Evolutionary conservation across 1,140 invertebrate genomes (phyloP), one percentile per base, ranked within the genome.

Genomic region (Pogonomyrmex barbatus): DNA sequence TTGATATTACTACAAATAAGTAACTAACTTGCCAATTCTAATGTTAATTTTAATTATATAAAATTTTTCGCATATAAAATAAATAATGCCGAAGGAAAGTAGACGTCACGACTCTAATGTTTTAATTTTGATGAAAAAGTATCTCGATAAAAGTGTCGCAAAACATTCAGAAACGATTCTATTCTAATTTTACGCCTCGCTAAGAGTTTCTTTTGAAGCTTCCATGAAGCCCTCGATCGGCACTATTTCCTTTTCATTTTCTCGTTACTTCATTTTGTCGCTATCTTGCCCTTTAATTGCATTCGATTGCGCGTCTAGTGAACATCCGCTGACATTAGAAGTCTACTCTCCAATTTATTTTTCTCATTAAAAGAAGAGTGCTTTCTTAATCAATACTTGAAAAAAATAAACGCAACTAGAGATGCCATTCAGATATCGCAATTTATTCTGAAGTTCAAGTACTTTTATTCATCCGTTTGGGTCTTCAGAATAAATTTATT

Each of bases 101-200:
- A 36, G 9, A 56, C 12, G 0, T 36, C 62, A 10, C 10, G n/a
- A 45, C n/a, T 58, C 30, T 50, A 47, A 52, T 89, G 68, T 73
- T 73, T 87, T 65, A 58, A 10, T 52, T 33, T 62, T 73, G 65
- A 83, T 89, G 58, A 86, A 89, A 86, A 89, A 89, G 71, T 47
- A 14, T 45, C 56, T 45, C 56, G 36, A 60, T 73, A 58, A 75
- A 86, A 78, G 42, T 6, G 30, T 70, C 50, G 71, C 45, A 78
- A 47, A 54, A 89, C 65, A 62, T 60, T 65, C 24, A 68, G 77
- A 62, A 87, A 89, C 52, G 47, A 24, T 24, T 88, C 71, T 73
- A 84, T 60, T 56, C 60, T 87, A 87, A 87, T 89, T 84, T 71
- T 78, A 47, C 17, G 73, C 36, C 47, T 87, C 47, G 78, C 71